Percentiles rank a stretch among this genome's conserved stretches.
phyloP scores from a whole-genome alignment of 2,888 invertebrate genomes.

The Melieria crassipennis region DNA sequence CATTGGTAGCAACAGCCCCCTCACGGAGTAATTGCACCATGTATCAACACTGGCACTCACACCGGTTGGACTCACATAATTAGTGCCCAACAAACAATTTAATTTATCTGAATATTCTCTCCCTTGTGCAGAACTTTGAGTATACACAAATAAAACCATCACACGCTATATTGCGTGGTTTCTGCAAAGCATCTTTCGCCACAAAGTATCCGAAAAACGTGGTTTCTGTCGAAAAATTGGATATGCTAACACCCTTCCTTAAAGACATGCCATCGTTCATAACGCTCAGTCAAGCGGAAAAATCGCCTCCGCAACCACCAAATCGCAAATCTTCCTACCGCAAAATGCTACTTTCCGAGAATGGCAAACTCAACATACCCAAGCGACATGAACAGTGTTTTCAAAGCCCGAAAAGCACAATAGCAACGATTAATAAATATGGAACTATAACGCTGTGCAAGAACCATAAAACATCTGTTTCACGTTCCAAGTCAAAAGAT shows the following conservation, averaged over 20 bases:
- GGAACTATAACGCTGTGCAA: conserved; percentile 64
- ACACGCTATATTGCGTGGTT: conserved; percentile 82
- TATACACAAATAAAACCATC: conserved; percentile 85
- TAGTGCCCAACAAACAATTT: neutral
- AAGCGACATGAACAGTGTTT: conserved; percentile 63
- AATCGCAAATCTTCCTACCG: conserved; percentile 77
- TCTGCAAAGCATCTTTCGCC: conserved; percentile 65
- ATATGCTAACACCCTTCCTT: conserved; percentile 71
- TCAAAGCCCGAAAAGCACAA: conserved; percentile 54
- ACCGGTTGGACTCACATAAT: too few relatives aligned
- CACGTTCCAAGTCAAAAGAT: conserved; percentile 63
- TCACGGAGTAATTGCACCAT: too few relatives aligned
- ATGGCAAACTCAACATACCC: conserved; percentile 54
- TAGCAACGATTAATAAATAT: conserved; percentile 56
- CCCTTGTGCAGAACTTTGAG: conserved; percentile 74
- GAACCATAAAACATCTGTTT: conserved; percentile 50
- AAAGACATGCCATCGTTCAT: conserved; percentile 71
- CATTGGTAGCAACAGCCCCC: too few relatives aligned
- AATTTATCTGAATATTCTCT: conserved; percentile 44
- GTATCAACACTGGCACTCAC: too few relatives aligned
- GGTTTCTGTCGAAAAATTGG: conserved; percentile 31
- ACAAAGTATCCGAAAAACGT: conserved; percentile 10
- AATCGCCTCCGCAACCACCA: conserved; percentile 77
- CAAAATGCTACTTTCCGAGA: conserved; percentile 64
- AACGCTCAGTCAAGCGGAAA: conserved; percentile 66